Evolutionary conservation across 2,888 invertebrate species (phyloP), one percentile per base, ranked within the genome.

Genomic region (Ligdia adustata): DNA sequence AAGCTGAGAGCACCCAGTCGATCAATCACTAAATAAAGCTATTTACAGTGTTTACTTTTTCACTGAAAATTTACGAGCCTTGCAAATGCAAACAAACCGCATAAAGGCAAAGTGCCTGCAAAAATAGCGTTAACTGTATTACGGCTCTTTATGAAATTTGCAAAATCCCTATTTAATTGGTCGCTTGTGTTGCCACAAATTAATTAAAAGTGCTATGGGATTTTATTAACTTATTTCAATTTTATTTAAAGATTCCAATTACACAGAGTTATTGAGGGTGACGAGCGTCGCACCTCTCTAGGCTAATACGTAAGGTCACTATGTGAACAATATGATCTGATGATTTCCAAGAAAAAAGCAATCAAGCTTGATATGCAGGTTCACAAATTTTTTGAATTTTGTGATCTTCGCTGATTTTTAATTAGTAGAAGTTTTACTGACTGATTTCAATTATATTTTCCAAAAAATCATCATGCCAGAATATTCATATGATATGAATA

Each of bases 141-240:
- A 63, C 65, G 60, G 55, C 64, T 65, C 70, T 79, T 75, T 77
- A 78, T 74, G 69, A 76, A 79, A 76, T 75, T 77, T 78, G 63
- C 72, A 68, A 78, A 81, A 81, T 75, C 77, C 72, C 66, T 66
- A 71, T 85, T 81, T 82, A 80, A 83, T 82, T 79, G 77, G 75
- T 71, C 76, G 74, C 70, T 74, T 70, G 79, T 73, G 74, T 79
- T 72, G 72, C 79, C 79, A 75, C 79, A 81, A 84, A 88, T 85
- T 84, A 83, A 87, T 85, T 86, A 82, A 79, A 79, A 79, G 71
- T 75, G 78, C 72, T 71, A 72, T 64, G 75, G 75, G 75, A 77
- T 82, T 82, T 83, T 82, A 84, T 85, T 82, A 85, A 85, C 81
- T 86, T 88, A 85, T 86, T 81, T 81, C 81, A 81, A 85, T 85